phyloP scores from a whole-genome alignment of 2,797 vertebrate genomes.

The Zalophus californianus region DNA sequence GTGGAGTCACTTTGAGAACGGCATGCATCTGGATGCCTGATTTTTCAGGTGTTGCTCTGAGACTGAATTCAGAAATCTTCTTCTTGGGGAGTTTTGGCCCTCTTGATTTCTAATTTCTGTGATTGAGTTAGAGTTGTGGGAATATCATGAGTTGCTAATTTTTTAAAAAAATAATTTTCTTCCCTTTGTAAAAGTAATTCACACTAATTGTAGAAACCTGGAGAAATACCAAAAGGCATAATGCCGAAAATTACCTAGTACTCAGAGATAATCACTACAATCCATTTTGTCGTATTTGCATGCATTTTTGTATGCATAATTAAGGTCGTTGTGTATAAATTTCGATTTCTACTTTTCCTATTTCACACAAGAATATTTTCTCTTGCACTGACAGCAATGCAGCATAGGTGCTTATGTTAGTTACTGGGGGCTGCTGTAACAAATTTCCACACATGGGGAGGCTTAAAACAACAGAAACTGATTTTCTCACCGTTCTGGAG shows the following conservation, averaged over 20 bases:
- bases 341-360: constrained; percentile 40
- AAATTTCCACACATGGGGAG: not conserved
- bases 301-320: constrained; percentile 68
- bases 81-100: not conserved
- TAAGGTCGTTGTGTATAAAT: constrained; percentile 65
- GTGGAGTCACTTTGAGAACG: not conserved
- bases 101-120: constrained; percentile 65
- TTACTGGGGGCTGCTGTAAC: not conserved
- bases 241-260: constrained; percentile 70
- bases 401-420: not conserved
- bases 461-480: not conserved
- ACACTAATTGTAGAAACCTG: constrained; percentile 73
- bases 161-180: constrained; percentile 34
- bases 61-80: constrained; percentile 57
- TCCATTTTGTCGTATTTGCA: constrained; percentile 68
- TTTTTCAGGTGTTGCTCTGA: constrained; percentile 66
- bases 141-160: constrained; percentile 70
- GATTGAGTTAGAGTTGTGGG: constrained; percentile 55
- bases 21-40: not conserved
- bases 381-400: not conserved
- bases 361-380: constrained; percentile 11
- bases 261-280: constrained; percentile 67
- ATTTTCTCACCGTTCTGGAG: not conserved
- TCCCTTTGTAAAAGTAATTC: constrained; percentile 71
- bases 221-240: constrained; percentile 64